Evolutionary conservation across 2,797 vertebrate genomes (phyloP).

Genomic region (Pipistrellus pygmaeus): DNA sequence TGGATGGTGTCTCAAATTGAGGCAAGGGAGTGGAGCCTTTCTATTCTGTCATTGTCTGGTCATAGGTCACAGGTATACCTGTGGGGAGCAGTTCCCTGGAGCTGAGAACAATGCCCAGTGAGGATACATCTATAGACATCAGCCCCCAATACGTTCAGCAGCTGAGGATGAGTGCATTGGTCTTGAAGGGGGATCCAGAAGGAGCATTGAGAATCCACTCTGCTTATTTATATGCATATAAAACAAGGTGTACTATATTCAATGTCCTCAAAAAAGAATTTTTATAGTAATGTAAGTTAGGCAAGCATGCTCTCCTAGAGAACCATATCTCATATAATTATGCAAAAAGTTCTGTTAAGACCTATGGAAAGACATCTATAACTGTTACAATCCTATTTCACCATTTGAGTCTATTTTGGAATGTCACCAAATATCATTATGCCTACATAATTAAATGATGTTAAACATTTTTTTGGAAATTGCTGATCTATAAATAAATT

Average conservation of each 20-base stretch:
- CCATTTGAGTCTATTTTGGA: neutral
- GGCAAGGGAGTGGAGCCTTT: neutral
- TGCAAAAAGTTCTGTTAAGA: neutral
- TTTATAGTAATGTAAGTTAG: neutral
- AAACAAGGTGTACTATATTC: neutral
- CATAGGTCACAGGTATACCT: neutral
- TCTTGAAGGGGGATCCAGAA: neutral
- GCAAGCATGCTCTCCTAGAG: neutral
- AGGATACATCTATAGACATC: neutral
- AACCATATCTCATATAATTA: neutral
- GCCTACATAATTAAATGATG: neutral
- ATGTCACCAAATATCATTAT: neutral
- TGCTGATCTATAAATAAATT: neutral
- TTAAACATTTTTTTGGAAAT: neutral
- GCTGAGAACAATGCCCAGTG: neutral
- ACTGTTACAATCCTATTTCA: neutral
- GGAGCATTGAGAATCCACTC: neutral
- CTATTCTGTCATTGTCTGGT: neutral
- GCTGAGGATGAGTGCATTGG: neutral
- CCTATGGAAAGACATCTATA: neutral
- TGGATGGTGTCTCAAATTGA: neutral
- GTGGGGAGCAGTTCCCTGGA: neutral
- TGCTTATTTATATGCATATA: neutral
- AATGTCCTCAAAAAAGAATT: neutral
- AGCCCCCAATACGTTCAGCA: neutral